A percentile compares a stretch with the other conserved stretches of the same genome.
Conservation (phyloP, 2,113 vertebrate species). For the Numenius arquata region DNA sequence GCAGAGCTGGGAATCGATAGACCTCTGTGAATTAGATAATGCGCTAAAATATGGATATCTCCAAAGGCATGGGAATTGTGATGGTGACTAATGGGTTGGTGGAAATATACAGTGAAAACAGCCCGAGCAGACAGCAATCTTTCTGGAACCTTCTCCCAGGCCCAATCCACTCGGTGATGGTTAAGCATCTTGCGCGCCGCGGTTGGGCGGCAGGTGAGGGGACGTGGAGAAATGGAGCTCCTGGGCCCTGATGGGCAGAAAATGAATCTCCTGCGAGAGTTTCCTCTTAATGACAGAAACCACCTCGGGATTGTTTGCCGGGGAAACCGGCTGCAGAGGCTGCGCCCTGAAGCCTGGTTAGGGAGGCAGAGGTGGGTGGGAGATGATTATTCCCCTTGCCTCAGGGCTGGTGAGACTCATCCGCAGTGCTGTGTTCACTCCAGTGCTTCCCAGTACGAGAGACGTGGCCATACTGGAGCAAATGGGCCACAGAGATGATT, state of each 20-base stretch:
- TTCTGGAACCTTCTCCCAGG: background rate
- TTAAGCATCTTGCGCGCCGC: fast-evolving
- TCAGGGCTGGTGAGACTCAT: background rate
- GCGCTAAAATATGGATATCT: background rate
- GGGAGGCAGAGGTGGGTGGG: background rate
- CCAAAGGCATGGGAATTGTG: background rate
- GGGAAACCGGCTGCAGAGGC: background rate
- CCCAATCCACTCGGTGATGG: background rate
- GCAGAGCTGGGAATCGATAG: slow-evolving; percentile 17
- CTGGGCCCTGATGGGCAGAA: background rate
- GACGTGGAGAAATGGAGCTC: background rate
- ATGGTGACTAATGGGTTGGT: background rate
- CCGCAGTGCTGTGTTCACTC: fast-evolving
- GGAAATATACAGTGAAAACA: background rate
- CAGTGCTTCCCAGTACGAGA: background rate
- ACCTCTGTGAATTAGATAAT: background rate
- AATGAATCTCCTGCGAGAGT: background rate
- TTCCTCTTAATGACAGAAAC: background rate
- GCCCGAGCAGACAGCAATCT: background rate
- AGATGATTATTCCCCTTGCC: background rate
- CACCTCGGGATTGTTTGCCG: background rate
- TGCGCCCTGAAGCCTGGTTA: background rate
- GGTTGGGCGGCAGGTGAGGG: background rate
- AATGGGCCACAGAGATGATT: fast-evolving
- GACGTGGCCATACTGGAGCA: fast-evolving